A percentile compares a stretch with the other conserved stretches of the same genome.
Conservation (phyloP, 2,797 vertebrate species). For the Dipus sagitta region DNA sequence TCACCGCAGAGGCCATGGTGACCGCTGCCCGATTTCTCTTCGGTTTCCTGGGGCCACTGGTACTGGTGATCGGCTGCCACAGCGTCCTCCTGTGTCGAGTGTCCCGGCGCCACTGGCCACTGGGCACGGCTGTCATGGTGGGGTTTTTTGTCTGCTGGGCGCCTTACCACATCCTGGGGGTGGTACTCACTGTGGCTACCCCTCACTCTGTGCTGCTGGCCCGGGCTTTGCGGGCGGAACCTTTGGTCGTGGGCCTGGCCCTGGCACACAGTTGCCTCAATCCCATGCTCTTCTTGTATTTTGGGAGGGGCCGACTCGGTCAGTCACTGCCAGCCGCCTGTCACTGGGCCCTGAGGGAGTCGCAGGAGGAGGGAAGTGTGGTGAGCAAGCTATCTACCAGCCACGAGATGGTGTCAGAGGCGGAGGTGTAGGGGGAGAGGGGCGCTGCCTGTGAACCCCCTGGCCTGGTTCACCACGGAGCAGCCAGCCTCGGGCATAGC, state of each 20-base stretch:
- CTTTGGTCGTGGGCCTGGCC: slow-evolving; percentile 77
- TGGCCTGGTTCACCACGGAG: rapidly evolving
- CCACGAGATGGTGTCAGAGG: slow-evolving; percentile 40
- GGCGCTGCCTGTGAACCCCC: background rate
- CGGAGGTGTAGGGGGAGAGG: slow-evolving; percentile 43
- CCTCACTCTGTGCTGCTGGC: rapidly evolving
- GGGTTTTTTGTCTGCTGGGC: slow-evolving; percentile 86
- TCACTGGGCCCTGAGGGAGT: slow-evolving; percentile 71
- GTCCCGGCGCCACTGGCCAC: rapidly evolving
- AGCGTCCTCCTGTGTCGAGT: background rate
- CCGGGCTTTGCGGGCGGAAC: rapidly evolving
- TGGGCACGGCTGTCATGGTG: slow-evolving; percentile 71
- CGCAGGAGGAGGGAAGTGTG: background rate
- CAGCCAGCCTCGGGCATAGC: background rate
- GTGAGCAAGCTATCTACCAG: slow-evolving; percentile 49
- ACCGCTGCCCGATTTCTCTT: background rate
- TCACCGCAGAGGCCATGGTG: rapidly evolving
- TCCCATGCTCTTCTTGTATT: slow-evolving; percentile 84
- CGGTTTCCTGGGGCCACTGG: slow-evolving; percentile 81
- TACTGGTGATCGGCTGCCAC: slow-evolving; percentile 75
- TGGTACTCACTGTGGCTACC: background rate
- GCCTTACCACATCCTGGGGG: slow-evolving; percentile 78
- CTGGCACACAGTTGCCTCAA: slow-evolving; percentile 89
- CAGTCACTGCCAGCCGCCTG: slow-evolving; percentile 63
- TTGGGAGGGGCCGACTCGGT: slow-evolving; percentile 55